These are phyloP conservation scores for Ennomos erosarius DNA, from an alignment of 2,888 invertebrate species.

Conservation along the genomic window DNA sequence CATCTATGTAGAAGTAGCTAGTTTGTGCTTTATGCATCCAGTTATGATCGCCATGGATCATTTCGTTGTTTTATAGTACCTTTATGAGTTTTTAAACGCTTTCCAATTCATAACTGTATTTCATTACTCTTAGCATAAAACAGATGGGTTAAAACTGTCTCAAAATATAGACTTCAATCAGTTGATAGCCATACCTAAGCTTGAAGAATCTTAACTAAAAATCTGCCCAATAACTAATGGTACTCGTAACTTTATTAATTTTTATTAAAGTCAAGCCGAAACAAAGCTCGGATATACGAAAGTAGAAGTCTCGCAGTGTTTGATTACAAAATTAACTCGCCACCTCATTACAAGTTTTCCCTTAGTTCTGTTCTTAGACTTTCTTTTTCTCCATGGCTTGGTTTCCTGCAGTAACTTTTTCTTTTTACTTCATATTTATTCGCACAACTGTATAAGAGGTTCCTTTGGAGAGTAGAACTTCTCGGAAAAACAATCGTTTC, in stretches of 20 bases:
- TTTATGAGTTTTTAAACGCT: too few species aligned
- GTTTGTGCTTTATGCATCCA: too few species aligned
- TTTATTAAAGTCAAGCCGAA: constrained; percentile 12
- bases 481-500: too few species aligned
- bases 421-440: constrained; percentile 5
- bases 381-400: constrained; percentile 20
- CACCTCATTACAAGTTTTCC: constrained; percentile 26
- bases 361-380: constrained; percentile 13
- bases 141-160: too few species aligned
- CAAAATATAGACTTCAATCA: background rate
- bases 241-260: background rate
- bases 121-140: too few species aligned
- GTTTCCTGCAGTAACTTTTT: constrained; percentile 26
- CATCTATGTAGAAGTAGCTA: too few species aligned
- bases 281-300: constrained; percentile 15
- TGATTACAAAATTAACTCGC: constrained; percentile 28
- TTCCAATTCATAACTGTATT: too few species aligned
- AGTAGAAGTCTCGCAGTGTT: constrained; percentile 11
- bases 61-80: too few species aligned
- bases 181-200: background rate
- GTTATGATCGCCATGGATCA: too few species aligned
- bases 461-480: background rate
- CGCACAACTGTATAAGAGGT: constrained; percentile 4
- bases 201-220: background rate
- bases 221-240: too few species aligned